phyloP scores from a whole-genome alignment of 1,140 invertebrate genomes.

The Drosophila bocki region DNA sequence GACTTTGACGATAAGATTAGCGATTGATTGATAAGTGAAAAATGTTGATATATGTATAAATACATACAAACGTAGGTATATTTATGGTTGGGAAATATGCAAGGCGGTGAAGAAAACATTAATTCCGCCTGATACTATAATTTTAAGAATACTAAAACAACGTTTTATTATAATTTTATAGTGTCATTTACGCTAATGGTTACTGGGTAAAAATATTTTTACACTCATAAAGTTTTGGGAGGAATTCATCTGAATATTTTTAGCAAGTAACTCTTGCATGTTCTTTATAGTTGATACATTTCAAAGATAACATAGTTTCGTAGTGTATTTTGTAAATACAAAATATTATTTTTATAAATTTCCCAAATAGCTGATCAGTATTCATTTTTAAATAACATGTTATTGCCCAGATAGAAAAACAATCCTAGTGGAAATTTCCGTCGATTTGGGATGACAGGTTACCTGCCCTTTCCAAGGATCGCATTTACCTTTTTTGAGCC shows the following conservation, averaged over 20 bases:
- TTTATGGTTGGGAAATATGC: constrained; percentile 31
- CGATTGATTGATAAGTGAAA: constrained; percentile 38
- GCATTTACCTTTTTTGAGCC: constrained; percentile 1
- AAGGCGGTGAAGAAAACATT: neutral
- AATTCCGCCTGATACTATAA: constrained; percentile 10
- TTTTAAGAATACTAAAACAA: constrained; percentile 10
- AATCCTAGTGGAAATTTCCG: constrained; percentile 34
- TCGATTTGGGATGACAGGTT: neutral
- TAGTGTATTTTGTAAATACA: neutral
- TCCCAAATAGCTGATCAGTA: neutral
- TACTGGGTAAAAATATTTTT: too few species aligned
- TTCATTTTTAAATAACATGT: constrained; percentile 23
- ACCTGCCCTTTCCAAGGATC: constrained; percentile 25
- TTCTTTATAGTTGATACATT: neutral
- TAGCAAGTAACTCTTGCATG: neutral
- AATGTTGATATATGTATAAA: constrained; percentile 8
- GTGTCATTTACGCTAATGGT: too few species aligned
- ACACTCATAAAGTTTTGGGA: too few species aligned
- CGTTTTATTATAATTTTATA: neutral
- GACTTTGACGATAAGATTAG: constrained; percentile 40
- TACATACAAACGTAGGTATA: neutral
- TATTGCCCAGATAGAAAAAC: constrained; percentile 16
- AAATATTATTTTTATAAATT: neutral
- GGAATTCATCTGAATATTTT: neutral
- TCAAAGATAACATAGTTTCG: neutral